A percentile compares a stretch with the other conserved stretches of the same genome.
These are phyloP conservation scores for Caenorhabditis parvicauda DNA, from an alignment of 2,888 invertebrate genomes.

Conservation along the genomic window DNA sequence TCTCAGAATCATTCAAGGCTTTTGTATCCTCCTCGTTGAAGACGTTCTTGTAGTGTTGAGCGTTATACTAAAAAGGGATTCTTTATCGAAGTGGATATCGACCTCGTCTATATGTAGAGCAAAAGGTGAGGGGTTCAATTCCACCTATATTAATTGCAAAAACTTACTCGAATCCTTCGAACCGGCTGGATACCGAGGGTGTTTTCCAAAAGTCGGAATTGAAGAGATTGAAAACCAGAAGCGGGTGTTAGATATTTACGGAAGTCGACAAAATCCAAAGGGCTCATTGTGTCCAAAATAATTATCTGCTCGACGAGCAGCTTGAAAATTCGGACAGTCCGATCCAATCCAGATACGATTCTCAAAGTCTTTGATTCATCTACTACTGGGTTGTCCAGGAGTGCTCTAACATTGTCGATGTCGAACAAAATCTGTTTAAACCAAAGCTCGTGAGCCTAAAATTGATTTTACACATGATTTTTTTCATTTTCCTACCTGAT, in stretches of 20 bases:
- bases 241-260: slow-evolving; percentile 86
- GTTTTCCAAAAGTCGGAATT: slow-evolving; percentile 92
- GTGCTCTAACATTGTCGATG: slow-evolving; percentile 82
- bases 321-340: slow-evolving; percentile 85
- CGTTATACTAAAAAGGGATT: slow-evolving; percentile 79
- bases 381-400: slow-evolving; percentile 71
- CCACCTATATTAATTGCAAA: background rate
- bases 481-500: slow-evolving; percentile 18
- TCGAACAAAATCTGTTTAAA: slow-evolving; percentile 98
- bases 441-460: slow-evolving; percentile 86
- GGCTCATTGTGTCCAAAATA: slow-evolving; percentile 97
- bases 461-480: slow-evolving; percentile 1
- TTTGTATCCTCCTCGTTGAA: slow-evolving; percentile 31
- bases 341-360: slow-evolving; percentile 83
- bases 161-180: slow-evolving; percentile 31
- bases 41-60: slow-evolving; percentile 73
- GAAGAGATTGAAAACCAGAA: slow-evolving; percentile 92
- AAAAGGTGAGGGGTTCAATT: background rate
- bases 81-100: slow-evolving; percentile 72
- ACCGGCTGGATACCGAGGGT: slow-evolving; percentile 71
- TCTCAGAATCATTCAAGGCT: slow-evolving; percentile 67
- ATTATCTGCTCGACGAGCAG: slow-evolving; percentile 92
- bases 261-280: slow-evolving; percentile 96
- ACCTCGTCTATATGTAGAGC: background rate
- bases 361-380: slow-evolving; percentile 89